Conservation (phyloP, 2,113 vertebrate genomes). For the Trinectes maculatus region DNA sequence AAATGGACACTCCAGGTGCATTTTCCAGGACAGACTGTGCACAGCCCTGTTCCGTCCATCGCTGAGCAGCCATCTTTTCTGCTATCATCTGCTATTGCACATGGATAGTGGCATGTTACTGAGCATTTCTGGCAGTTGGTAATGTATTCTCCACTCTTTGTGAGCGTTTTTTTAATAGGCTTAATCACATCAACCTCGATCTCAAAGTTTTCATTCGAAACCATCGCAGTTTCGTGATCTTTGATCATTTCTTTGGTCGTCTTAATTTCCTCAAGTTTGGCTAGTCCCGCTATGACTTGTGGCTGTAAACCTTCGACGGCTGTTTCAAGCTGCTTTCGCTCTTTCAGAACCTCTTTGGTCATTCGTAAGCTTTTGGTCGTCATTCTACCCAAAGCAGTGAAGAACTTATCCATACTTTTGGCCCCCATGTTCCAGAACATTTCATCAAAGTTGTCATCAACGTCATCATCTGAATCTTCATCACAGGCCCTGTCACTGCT, state of each 20-base stretch:
- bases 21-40: constrained; percentile 54
- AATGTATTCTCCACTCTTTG: constrained; percentile 35
- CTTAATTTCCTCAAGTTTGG: constrained; percentile 47
- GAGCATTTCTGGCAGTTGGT: constrained; percentile 68
- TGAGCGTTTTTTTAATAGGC: constrained; percentile 13
- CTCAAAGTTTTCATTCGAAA: constrained; percentile 51
- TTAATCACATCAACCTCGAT: constrained; percentile 45
- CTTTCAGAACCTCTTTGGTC: constrained; percentile 52
- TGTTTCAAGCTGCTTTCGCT: constrained; percentile 41
- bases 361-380: constrained; percentile 43
- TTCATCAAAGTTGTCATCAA: constrained; percentile 29
- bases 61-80: constrained; percentile 24
- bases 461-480: constrained; percentile 1
- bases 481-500: background rate
- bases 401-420: constrained; percentile 21
- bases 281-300: constrained; percentile 37
- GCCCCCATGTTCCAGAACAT: constrained; percentile 48
- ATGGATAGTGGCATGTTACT: constrained; percentile 63
- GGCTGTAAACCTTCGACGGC: constrained; percentile 38
- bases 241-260: constrained; percentile 42
- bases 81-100: constrained; percentile 21
- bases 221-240: constrained; percentile 45
- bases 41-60: constrained; percentile 19
- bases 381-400: constrained; percentile 23
- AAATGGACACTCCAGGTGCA: constrained; percentile 43